Conservation (phyloP, 2,113 vertebrate genomes). For the Peromyscus polionotus region DNA sequence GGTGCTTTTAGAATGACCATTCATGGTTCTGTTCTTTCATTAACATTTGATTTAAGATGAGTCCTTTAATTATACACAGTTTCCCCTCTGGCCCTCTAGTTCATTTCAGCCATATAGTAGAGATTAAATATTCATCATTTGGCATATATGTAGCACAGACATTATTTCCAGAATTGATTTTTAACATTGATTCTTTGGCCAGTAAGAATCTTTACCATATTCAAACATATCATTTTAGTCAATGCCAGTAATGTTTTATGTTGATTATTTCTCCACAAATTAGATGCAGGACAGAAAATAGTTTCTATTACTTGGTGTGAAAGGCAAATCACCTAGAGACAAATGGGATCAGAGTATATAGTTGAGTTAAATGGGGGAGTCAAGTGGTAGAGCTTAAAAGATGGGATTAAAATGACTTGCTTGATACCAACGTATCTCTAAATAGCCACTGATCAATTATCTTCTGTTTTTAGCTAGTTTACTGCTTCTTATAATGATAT, state of each 20-base stretch:
- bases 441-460: neutral
- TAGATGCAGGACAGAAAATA: constrained; percentile 27
- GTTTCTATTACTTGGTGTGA: neutral
- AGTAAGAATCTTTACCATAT: constrained; percentile 27
- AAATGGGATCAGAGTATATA: neutral
- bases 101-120: constrained; percentile 26
- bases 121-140: constrained; percentile 58
- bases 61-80: neutral
- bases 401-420: constrained; percentile 42
- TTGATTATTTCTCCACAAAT: constrained; percentile 56
- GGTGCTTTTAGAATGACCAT: neutral
- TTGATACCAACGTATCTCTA: constrained; percentile 25
- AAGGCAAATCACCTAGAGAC: constrained; percentile 30
- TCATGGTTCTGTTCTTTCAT: neutral
- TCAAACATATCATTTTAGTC: constrained; percentile 43
- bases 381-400: neutral
- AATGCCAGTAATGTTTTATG: constrained; percentile 30
- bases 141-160: constrained; percentile 12
- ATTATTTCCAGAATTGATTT: constrained; percentile 38
- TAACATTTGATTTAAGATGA: constrained; percentile 30
- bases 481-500: neutral
- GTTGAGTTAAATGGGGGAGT: neutral
- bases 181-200: constrained; percentile 35
- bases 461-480: neutral
- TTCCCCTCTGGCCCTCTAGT: neutral